Base-by-base conservation (phyloP, 1,140 invertebrate species). In the Gonioctena quinquepunctata region DNA sequence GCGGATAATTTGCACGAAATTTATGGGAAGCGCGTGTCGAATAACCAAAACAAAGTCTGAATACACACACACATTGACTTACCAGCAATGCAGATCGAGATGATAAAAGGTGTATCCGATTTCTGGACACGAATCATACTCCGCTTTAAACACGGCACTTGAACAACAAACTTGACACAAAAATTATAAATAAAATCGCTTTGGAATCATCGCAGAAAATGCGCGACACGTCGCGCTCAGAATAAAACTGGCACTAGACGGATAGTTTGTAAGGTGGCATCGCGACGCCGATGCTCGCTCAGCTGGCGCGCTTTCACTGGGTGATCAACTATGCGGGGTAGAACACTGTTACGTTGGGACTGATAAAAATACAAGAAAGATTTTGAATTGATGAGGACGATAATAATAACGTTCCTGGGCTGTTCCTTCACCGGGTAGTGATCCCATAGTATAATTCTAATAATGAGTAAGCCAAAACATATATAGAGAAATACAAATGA, bases 241-340 rank as follows among this genome's bases (percentile, higher is more conserved):
- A 62, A 62, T 62, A 62, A 62, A 23, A 62, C 60, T 62, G 28
- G 60, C 60, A 62, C 60, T 48, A 54, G 52, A 54, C 22, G 22
- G 16, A n/a, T n/a, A 18, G 18, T 42, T 42, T 7, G 33, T 54
- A 62, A 28, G 26, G 60, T 18, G 60, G 60, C 60, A 19, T 62
- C 60, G 60, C 60, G 60, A 62, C 28, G 60, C n/a, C n/a, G n/a
- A n/a, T n/a, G n/a, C n/a, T n/a, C n/a, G n/a, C 60, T 42, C 18
- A 42, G 26, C 60, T 54, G 52, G 11, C 22, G 19, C 52, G n/a
- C 18, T 54, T 54, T 54, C 11, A 54, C 8, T 18, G 8, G 18
- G 19, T 23, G 18, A 23, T n/a, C n/a, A n/a, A n/a, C n/a, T n/a
- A n/a, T n/a, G n/a, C n/a, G n/a, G n/a, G n/a, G n/a, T n/a, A n/a